Evolutionary conservation across 92 coral and sea anemone genomes (phyloP).

Genomic region (Desmophyllum pertusum): DNA sequence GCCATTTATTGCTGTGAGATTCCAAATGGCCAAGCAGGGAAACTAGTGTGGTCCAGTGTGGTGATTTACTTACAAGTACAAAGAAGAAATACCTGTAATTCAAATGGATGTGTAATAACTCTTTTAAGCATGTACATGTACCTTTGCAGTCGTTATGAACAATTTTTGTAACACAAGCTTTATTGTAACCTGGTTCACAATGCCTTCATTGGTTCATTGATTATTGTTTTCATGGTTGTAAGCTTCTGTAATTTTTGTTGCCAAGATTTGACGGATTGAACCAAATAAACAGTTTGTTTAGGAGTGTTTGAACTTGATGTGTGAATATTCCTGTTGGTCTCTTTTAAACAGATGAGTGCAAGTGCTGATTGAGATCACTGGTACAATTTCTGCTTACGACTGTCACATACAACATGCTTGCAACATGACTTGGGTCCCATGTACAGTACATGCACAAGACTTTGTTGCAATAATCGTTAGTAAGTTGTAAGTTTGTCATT

Average conservation of each 20-base stretch:
- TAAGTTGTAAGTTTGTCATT: no score
- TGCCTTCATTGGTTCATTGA: neutral
- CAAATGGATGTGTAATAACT: neutral
- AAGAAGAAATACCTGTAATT: neutral
- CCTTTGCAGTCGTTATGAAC: neutral
- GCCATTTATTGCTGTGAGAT: constrained; percentile 96
- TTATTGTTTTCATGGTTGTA: neutral
- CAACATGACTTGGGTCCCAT: no score
- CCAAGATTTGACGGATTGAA: neutral
- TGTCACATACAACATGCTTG: no score
- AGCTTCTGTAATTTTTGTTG: neutral
- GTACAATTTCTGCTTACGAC: no score
- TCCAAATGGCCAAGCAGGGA: constrained; percentile 90
- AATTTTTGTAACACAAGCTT: neutral
- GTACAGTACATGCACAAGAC: no score
- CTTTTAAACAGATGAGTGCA: no score
- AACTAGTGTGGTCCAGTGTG: neutral
- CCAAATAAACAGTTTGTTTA: constrained; percentile 13
- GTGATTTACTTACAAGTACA: neutral
- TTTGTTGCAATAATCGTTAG: no score
- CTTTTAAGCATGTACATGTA: constrained; percentile 8
- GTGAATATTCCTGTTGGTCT: neutral
- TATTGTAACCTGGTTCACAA: constrained; percentile 20
- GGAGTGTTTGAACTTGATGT: neutral
- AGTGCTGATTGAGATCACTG: no score